Evolutionary conservation across 2,888 invertebrate species (phyloP).

Genomic region (Athetis lepigone): DNA sequence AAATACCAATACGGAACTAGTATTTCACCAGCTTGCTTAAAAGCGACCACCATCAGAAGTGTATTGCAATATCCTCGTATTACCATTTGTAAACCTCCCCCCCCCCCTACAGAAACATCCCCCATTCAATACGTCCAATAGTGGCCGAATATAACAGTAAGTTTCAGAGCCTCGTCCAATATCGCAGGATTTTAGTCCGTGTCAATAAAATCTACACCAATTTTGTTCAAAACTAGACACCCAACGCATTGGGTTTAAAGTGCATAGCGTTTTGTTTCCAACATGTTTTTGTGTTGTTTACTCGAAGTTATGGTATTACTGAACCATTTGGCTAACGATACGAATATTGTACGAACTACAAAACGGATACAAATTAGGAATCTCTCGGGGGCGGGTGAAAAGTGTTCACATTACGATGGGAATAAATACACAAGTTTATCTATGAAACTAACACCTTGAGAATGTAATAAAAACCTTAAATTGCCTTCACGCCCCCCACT

Average conservation of each 20-base stretch:
- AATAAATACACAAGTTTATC: conserved; percentile 18
- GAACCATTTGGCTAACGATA: background rate
- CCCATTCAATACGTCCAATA: conserved; percentile 19
- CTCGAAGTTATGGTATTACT: background rate
- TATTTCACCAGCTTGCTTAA: conserved; percentile 3
- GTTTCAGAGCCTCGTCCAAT: conserved; percentile 44
- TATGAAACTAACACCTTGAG: background rate
- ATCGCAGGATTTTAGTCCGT: conserved; percentile 48
- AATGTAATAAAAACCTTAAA: background rate
- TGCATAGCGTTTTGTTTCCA: conserved; percentile 37
- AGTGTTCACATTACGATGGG: conserved; percentile 9
- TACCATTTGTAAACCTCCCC: conserved; percentile 30
- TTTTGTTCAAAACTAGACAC: conserved; percentile 34
- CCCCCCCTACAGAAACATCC: background rate
- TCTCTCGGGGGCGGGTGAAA: conserved; percentile 2
- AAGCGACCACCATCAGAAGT: conserved; percentile 1
- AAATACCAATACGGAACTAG: background rate
- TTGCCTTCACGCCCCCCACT: no score
- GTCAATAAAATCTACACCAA: conserved; percentile 48
- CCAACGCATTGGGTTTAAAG: conserved; percentile 45
- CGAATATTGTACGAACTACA: background rate
- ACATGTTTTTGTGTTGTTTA: conserved; percentile 3
- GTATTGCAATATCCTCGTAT: conserved; percentile 20
- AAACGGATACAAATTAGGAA: background rate
- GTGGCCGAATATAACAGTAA: conserved; percentile 5